phyloP scores from a whole-genome alignment of 2,888 invertebrate species.

The Ectropis crepuscularia region DNA sequence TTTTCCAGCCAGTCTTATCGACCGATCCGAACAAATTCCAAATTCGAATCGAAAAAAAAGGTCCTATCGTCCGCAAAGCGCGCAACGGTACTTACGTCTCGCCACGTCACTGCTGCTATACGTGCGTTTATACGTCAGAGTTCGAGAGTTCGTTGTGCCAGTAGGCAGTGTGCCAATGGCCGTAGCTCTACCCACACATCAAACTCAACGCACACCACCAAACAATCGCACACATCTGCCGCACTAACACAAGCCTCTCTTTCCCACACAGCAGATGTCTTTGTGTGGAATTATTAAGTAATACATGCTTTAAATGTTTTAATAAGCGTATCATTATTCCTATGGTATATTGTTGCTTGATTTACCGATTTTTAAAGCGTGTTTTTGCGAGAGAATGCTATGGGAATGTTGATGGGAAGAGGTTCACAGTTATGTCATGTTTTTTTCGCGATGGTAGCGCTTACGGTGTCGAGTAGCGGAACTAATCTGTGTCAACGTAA shows the following conservation, averaged over 20 bases:
- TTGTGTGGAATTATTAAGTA: slow-evolving; percentile 60
- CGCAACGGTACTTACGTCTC: slow-evolving; percentile 63
- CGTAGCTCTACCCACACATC: slow-evolving; percentile 50
- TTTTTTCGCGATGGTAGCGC: slow-evolving; percentile 44
- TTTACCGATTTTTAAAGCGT: slow-evolving; percentile 32
- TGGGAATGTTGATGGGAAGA: slow-evolving; percentile 56
- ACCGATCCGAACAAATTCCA: background rate
- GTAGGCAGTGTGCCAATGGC: slow-evolving; percentile 83
- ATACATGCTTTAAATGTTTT: slow-evolving; percentile 36
- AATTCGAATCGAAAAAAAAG: slow-evolving; percentile 12
- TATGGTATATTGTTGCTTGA: slow-evolving; percentile 32
- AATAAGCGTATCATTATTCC: slow-evolving; percentile 45
- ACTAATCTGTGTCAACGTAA: slow-evolving; percentile 45
- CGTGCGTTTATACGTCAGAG: slow-evolving; percentile 68
- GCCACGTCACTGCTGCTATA: slow-evolving; percentile 59
- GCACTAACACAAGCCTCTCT: slow-evolving; percentile 3
- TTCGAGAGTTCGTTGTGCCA: slow-evolving; percentile 79
- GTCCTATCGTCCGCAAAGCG: slow-evolving; percentile 9
- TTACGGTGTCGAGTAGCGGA: slow-evolving; percentile 53
- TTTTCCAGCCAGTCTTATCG: background rate
- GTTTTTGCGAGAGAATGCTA: slow-evolving; percentile 28
- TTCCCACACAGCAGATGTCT: slow-evolving; percentile 45
- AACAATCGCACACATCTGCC: slow-evolving; percentile 8
- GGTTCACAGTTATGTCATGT: slow-evolving; percentile 59
- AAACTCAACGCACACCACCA: slow-evolving; percentile 34